Conservation (phyloP, 1,140 invertebrate species). For the Trichonephila clavata region DNA sequence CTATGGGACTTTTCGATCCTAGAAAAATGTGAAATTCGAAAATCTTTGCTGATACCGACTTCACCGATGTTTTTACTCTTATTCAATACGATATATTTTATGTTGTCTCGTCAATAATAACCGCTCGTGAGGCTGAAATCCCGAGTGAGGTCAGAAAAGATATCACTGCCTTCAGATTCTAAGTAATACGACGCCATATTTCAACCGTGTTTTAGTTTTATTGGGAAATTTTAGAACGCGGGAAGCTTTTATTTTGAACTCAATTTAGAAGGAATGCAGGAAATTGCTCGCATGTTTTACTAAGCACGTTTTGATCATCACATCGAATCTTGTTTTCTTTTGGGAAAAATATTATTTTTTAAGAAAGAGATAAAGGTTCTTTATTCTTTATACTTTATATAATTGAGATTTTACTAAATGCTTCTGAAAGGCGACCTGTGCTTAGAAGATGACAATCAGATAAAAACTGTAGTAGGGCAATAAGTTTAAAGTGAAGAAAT, state of each 20-base stretch:
- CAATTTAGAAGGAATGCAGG: background rate
- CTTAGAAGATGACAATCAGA: no score
- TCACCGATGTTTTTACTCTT: background rate
- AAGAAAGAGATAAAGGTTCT: no score
- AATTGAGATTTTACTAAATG: no score
- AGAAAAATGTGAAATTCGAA: background rate
- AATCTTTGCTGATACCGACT: background rate
- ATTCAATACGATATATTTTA: background rate
- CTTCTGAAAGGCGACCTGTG: no score
- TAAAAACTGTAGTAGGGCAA: no score
- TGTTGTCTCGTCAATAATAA: constrained; percentile 2
- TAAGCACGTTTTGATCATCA: background rate
- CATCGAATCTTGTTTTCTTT: no score
- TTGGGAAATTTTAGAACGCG: background rate
- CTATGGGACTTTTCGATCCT: background rate
- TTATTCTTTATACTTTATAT: no score
- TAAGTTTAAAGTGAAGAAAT: no score
- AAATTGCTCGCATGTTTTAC: background rate
- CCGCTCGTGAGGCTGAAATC: background rate
- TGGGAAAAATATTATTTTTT: no score
- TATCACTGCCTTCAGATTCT: background rate
- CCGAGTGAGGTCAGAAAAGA: background rate
- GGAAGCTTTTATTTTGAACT: background rate
- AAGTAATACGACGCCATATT: background rate
- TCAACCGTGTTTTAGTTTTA: background rate